A percentile compares a stretch with the other conserved stretches of the same genome.
Evolutionary conservation across 2,888 invertebrate species (phyloP).

Genomic region (Troides aeacus): DNA sequence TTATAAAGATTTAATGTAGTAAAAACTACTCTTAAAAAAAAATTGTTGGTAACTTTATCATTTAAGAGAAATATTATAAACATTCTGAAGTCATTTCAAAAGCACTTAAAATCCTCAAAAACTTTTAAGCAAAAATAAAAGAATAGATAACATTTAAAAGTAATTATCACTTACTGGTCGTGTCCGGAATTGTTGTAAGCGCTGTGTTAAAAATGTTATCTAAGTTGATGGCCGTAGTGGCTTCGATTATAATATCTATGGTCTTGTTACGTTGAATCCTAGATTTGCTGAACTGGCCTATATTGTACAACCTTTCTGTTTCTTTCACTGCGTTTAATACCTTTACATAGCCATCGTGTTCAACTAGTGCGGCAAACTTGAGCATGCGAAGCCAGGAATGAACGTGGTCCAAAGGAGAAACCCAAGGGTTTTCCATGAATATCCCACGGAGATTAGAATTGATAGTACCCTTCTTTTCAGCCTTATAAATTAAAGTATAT

Average conservation of each 20-base stretch:
- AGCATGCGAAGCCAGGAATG: not conserved
- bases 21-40: not conserved
- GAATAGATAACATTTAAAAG: not conserved
- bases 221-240: not conserved
- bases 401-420: not conserved
- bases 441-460: not conserved
- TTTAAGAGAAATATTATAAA: not conserved
- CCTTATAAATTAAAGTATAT: not conserved
- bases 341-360: not conserved
- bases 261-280: not conserved
- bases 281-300: not conserved
- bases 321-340: not conserved
- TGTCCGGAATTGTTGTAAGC: not conserved
- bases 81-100: not conserved
- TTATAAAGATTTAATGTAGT: not conserved
- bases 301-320: not conserved
- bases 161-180: not conserved
- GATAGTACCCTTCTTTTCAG: not conserved
- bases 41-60: not conserved
- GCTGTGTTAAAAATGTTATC: not conserved
- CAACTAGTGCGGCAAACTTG: not conserved
- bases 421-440: not conserved
- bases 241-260: not conserved
- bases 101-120: not conserved
- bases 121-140: not conserved